These are phyloP conservation scores for Podarcis raffonei DNA, from an alignment of 2,113 vertebrate genomes.

Conservation along the genomic window DNA sequence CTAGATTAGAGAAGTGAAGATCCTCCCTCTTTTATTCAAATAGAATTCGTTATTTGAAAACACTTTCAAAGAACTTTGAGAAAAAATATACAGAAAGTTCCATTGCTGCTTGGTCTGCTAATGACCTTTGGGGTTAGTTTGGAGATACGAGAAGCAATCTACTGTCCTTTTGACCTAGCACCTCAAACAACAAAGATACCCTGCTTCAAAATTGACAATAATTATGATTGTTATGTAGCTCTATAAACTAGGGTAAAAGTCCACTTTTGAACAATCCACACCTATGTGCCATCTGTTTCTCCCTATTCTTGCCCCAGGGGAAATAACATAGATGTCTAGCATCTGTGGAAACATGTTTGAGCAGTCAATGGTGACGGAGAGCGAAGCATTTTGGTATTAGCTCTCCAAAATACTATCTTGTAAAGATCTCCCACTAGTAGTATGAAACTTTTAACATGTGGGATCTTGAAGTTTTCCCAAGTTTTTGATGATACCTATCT, in stretches of 20 bases:
- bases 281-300: not conserved
- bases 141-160: too few relatives aligned
- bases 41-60: too few relatives aligned
- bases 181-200: too few relatives aligned
- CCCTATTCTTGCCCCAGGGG: not conserved
- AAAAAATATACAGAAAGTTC: too few relatives aligned
- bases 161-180: too few relatives aligned
- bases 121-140: too few relatives aligned
- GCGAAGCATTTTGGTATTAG: not conserved
- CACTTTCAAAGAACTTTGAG: too few relatives aligned
- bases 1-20: too few relatives aligned
- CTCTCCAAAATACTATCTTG: not conserved
- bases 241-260: not conserved
- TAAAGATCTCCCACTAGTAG: not conserved
- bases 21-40: too few relatives aligned
- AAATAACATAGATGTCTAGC: not conserved
- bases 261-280: not conserved
- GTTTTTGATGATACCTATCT: not conserved
- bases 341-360: not conserved
- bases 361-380: not conserved
- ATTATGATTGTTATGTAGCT: not conserved
- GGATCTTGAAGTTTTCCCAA: not conserved
- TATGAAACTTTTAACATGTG: not conserved
- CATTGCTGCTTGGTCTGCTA: too few relatives aligned
- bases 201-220: not conserved